Evolutionary conservation across 2,113 vertebrate genomes (phyloP), one percentile per base, ranked within the genome.

Genomic region (Gymnarchus niloticus): DNA sequence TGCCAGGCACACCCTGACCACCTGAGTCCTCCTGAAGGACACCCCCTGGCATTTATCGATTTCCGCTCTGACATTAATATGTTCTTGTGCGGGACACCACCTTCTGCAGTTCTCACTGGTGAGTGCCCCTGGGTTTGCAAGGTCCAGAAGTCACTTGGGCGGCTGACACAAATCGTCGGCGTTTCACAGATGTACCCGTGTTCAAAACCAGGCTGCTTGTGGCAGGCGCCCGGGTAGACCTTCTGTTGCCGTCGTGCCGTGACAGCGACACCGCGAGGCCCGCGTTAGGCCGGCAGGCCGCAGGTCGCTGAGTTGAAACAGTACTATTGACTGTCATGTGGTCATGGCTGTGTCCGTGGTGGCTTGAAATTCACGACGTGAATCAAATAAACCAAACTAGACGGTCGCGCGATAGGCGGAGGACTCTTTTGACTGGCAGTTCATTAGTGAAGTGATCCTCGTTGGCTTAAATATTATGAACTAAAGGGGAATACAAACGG

Each of bases 401-500:
- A 3, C 25, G 19, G 56, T 12, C 1, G 48, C 56, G 14, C 73
- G 28, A 46, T 78, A 54, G 5, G 25, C 49, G 0, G 37, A 41
- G 17, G 37, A 23, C 37, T 78, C 37, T 19, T 81, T 28, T 28
- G 2, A 54, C 49, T 52, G 48, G 80, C 28, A 81, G 23, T 2
- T 52, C 48, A 33, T 33, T 25, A 8, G 44, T 14, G 48, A 48
- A 52, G 57, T 25, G 57, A 25, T 25, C 57, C 23, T 1, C 19
- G 23, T 48, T 78, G 46, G 76, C 23, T 23, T 48, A 78, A 78
- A 78, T 78, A 78, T 54, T 54, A 54, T 6, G 8, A 6, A n/a
- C 76, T 44, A n/a, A 78, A 78, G 3, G 90, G 90, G 90, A 92
- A 94, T 94, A 93, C 93, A 91, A 90, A 81, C 91, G 92, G 90